A percentile compares a stretch with the other conserved stretches of the same genome.
phyloP scores from a whole-genome alignment of 2,113 vertebrate species.

The Orientallactaga bullata region DNA sequence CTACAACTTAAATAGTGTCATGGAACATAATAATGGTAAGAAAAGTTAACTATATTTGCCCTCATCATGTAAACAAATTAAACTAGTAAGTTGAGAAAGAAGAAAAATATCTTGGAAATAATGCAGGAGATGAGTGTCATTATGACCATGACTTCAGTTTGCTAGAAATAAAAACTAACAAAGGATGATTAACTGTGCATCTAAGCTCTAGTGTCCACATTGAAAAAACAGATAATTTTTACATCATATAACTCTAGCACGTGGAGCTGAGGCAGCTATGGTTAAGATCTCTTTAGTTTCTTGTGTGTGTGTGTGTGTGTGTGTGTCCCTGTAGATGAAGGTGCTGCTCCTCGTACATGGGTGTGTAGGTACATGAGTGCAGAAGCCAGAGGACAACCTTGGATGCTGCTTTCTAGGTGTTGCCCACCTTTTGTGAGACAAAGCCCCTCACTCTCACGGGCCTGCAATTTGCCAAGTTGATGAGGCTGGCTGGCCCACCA shows the following conservation, averaged over 20 bases:
- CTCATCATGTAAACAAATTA: background rate
- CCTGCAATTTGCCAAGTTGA: no score
- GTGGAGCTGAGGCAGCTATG: no score
- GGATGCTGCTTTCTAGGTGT: no score
- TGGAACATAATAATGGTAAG: background rate
- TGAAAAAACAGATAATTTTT: background rate
- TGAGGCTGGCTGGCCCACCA: no score
- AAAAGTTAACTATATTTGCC: background rate
- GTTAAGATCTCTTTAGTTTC: no score
- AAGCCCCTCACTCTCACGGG: no score
- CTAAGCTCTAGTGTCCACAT: background rate
- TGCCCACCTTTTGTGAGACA: no score
- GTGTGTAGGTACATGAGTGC: background rate
- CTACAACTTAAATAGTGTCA: background rate
- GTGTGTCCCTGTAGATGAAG: no score
- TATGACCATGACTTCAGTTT: background rate
- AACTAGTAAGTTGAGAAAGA: background rate
- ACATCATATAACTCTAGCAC: no score
- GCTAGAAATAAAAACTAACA: background rate
- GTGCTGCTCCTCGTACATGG: background rate
- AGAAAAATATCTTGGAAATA: conserved; percentile 3
- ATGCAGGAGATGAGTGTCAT: background rate
- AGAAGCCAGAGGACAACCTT: no score
- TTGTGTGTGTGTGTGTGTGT: no score
- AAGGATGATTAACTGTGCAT: background rate